Percentiles rank a stretch among this genome's conserved stretches.
These are phyloP conservation scores for Halictus quadricinctus DNA, from an alignment of 2,888 invertebrate genomes.

Conservation along the genomic window DNA sequence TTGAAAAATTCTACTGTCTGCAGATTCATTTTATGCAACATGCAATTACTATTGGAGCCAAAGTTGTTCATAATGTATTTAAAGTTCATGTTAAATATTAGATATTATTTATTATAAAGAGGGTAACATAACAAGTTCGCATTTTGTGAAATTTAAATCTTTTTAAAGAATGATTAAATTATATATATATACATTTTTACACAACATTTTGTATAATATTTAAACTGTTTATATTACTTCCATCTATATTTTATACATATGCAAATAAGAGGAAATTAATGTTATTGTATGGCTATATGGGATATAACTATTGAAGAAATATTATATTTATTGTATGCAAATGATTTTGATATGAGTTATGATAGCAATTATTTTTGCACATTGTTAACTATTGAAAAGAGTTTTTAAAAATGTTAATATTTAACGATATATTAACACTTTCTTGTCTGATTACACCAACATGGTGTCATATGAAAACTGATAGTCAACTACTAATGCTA, in stretches of 20 bases:
- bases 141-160: conserved; percentile 39
- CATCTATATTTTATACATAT: conserved; percentile 39
- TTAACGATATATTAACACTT: neutral
- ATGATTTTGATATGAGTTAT: conserved; percentile 10
- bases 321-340: conserved; percentile 3
- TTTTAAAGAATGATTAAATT: conserved; percentile 24
- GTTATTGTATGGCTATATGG: conserved; percentile 2
- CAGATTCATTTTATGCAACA: conserved; percentile 1
- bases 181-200: conserved; percentile 29
- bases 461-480: neutral
- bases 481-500: neutral
- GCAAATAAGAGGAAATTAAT: conserved; percentile 19
- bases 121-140: conserved; percentile 10
- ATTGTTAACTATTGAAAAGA: conserved; percentile 3
- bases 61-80: conserved; percentile 11
- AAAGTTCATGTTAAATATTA: neutral
- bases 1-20: neutral
- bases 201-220: conserved; percentile 37
- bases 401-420: conserved; percentile 10
- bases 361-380: conserved; percentile 1
- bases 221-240: conserved; percentile 41
- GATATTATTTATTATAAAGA: conserved; percentile 4
- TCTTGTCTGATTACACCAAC: neutral
- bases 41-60: conserved; percentile 10
- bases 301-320: neutral